A percentile compares a stretch with the other conserved stretches of the same genome.
These are phyloP conservation scores for Avahi laniger DNA, from an alignment of 2,797 vertebrate species.

Conservation along the genomic window DNA sequence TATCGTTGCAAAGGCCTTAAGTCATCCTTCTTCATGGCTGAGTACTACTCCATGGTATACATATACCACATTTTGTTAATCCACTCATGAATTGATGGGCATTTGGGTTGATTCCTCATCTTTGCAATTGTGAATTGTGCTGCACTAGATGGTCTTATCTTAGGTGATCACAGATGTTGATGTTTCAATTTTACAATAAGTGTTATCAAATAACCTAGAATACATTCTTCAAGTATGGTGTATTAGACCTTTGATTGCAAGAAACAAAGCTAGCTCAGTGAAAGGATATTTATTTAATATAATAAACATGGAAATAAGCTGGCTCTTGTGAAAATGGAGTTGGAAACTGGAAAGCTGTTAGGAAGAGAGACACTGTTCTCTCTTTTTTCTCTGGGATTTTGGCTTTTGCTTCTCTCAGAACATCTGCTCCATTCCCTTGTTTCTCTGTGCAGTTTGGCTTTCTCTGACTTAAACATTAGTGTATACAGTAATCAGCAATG, in stretches of 20 bases:
- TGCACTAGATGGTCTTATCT: background rate
- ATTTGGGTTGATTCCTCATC: no score
- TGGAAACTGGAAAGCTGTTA: background rate
- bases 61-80: no score
- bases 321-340: background rate
- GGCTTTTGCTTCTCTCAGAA: background rate
- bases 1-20: no score
- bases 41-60: no score
- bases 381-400: background rate
- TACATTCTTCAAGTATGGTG: background rate
- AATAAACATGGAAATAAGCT: background rate
- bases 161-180: background rate
- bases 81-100: no score
- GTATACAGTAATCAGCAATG: background rate
- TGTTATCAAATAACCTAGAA: background rate
- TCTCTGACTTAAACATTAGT: background rate
- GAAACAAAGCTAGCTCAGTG: background rate
- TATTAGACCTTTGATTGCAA: background rate
- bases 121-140: no score
- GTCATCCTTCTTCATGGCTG: no score
- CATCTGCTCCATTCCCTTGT: background rate
- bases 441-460: background rate
- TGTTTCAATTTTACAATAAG: constrained; percentile 12
- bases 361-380: background rate
- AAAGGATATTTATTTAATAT: constrained; percentile 28